Evolutionary conservation across 2,797 vertebrate species (phyloP), one percentile per base, ranked within the genome.

Genomic region (Vipera latastei): DNA sequence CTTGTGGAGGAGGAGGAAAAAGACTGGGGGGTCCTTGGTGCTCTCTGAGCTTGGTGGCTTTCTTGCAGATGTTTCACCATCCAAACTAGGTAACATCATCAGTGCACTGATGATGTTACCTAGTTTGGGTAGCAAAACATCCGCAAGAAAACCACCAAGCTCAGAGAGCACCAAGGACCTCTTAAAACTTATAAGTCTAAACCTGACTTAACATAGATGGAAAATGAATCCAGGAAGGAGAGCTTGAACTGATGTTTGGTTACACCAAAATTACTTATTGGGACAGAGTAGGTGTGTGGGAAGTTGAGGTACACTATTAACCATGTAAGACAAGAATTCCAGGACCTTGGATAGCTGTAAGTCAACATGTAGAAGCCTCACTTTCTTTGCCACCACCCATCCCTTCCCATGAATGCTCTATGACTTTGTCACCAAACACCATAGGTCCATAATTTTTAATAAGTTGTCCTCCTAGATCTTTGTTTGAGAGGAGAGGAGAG

Each of bases 341-440:
- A 91, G 90, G 44, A 86, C 90, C 90, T 86, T 91, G 90, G 90
- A 86, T n/a, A 91, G 73, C 57, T 86, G 78, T 53, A 48, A 48
- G 25, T 22, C 28, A 78, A 59, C 55, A 83, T 38, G 9, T 9
- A 44, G 18, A 78, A 78, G 7, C 32, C 38, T 32, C 69, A 78
- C 8, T 44, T 78, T 44, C 7, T 4, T 22, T 78, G 8, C 32
- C 14, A 38, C 4, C n/a, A 16, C 28, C n/a, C 32, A 1, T 73
- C 32, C 18, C 18, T 44, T 78, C 7, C 69, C 32, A 78, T 22
- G 69, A 44, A 78, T 9, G 18, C 18, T 18, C 69, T 44, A 44
- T 78, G 69, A 22, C 8, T 78, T 78, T 78, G 18, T 44, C 7
- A 22, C 3, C 18, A 78, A 78, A 4, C 8, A 32, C n/a, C 13